phyloP scores from a whole-genome alignment of 2,888 invertebrate species.

The Dioctria linearis region DNA sequence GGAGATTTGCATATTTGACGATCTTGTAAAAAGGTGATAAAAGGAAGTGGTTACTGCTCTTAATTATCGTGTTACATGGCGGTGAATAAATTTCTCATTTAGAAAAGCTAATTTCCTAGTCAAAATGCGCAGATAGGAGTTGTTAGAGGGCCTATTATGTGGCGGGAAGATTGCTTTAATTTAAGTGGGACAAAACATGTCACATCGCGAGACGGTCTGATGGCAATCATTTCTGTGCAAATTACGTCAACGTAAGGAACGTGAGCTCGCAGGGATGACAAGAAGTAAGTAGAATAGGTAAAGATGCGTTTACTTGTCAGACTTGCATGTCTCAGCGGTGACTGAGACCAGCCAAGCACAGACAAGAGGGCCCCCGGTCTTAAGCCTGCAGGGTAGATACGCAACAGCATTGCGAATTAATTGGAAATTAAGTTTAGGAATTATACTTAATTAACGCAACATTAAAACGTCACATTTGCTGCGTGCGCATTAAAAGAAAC shows the following conservation, averaged over 20 bases:
- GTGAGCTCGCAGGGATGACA: neutral
- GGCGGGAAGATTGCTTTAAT: slow-evolving; percentile 1
- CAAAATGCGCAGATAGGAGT: slow-evolving; percentile 9
- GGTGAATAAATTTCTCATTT: slow-evolving; percentile 27
- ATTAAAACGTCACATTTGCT: slow-evolving; percentile 58
- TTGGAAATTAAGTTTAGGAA: slow-evolving; percentile 59
- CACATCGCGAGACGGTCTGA: slow-evolving; percentile 23
- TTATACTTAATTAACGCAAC: slow-evolving; percentile 59
- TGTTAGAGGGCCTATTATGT: neutral
- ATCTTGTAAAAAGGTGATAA: slow-evolving; percentile 56
- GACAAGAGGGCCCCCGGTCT: neutral
- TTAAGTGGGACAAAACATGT: slow-evolving; percentile 38
- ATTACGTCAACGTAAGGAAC: slow-evolving; percentile 10
- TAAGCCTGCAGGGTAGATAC: neutral
- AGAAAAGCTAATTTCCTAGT: neutral
- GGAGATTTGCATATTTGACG: slow-evolving; percentile 53
- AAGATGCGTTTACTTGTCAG: slow-evolving; percentile 31
- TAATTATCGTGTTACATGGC: slow-evolving; percentile 46
- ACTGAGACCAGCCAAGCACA: neutral
- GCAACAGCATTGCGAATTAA: slow-evolving; percentile 56
- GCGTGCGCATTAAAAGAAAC: slow-evolving; percentile 32
- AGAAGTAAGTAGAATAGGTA: neutral
- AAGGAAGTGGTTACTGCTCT: slow-evolving; percentile 52
- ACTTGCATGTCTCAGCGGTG: neutral
- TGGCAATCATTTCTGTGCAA: slow-evolving; percentile 32